Evolutionary conservation across 2,888 invertebrate species (phyloP), one percentile per base, ranked within the genome.

Genomic region (Drosophila birchii): DNA sequence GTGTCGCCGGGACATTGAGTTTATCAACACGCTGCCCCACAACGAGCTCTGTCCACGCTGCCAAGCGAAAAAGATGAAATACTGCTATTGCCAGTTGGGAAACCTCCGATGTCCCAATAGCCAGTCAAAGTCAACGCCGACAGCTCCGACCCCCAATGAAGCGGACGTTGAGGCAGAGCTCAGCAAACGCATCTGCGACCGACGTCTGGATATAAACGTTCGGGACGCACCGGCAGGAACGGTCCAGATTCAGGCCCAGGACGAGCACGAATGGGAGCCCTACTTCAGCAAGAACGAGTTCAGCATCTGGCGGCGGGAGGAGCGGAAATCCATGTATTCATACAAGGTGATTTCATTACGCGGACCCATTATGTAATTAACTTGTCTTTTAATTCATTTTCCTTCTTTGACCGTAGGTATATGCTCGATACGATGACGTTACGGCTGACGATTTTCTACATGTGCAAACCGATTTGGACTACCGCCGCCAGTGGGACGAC

Each of bases 281-380:
- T 97, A 96, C 89, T 94, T 97, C 81, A 96, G 96, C 89, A 94
- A 96, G 16, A 94, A 95, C 58, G 96, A 97, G 87, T 95, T 97
- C 89, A 93, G 96, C 16, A 95, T 97, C 41, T 98, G 97, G 97
- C 93, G 96, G 68, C 95, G 95, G 79, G 94, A 95, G 86, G 95
- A 95, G 80, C 93, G 94, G 51, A 93, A 94, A 0, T 96, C 96
- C 1, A 93, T 96, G 39, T 97, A 94, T 88, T 95, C 96, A 18
- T 97, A 97, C 89, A 97, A 97, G 94, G 96, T 73, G 14, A 43
- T 18, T 2, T 18, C 9, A 23, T 9, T 16, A 4, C 5, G 3
- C 20, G 11, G 12, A 7, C 1, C 18, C 4, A 11, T 63, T 39
- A 14, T 23, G n/a, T n/a, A 45, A 38, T 32, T 18, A n/a, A 1